Percentiles rank a stretch among this genome's conserved stretches.
These are phyloP conservation scores for Bombus breviceps DNA, from an alignment of 1,140 invertebrate species.

Conservation along the genomic window DNA sequence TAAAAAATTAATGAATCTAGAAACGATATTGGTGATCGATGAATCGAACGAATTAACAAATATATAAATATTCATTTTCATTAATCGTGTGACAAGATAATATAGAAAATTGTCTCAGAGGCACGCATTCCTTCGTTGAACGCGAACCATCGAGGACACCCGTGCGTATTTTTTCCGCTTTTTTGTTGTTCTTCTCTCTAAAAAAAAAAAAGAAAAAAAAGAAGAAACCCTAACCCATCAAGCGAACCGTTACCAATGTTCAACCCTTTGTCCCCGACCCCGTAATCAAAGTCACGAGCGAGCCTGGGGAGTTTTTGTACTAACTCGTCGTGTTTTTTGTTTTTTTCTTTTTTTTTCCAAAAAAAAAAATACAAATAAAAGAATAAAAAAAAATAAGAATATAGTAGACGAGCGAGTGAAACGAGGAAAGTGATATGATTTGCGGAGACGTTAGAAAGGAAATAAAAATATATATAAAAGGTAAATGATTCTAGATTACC, in stretches of 20 bases:
- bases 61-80: background rate
- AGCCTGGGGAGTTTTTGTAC: conserved; percentile 64
- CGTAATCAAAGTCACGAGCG: conserved; percentile 48
- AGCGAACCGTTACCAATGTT: conserved; percentile 28
- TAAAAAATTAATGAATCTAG: background rate
- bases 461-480: background rate
- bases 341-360: background rate
- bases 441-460: background rate
- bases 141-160: conserved; percentile 14
- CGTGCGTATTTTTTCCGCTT: conserved; percentile 52
- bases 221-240: conserved; percentile 41
- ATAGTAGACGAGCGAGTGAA: conserved; percentile 69
- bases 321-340: conserved; percentile 59
- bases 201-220: conserved; percentile 30
- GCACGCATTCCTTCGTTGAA: conserved; percentile 34
- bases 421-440: conserved; percentile 47
- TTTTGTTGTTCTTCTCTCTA: conserved; percentile 47
- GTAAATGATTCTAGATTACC: background rate
- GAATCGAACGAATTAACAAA: background rate
- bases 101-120: conserved; percentile 21
- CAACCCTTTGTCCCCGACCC: conserved; percentile 3
- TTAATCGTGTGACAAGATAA: background rate
- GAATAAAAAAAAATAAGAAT: background rate
- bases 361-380: background rate
- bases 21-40: background rate